Conservation (phyloP, 2,888 invertebrate genomes). For the Callosobruchus maculatus region DNA sequence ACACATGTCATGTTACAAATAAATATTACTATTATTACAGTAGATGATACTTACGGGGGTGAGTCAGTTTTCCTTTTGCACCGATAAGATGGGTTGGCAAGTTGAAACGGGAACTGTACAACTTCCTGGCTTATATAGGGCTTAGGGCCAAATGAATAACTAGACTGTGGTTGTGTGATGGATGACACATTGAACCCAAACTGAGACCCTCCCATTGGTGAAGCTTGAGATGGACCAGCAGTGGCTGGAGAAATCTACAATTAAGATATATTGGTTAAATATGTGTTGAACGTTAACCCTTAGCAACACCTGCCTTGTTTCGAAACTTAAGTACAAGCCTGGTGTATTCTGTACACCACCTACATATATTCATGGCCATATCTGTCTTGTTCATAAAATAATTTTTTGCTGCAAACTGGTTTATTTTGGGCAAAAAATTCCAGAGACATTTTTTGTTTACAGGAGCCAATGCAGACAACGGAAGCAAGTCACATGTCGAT, state of each 20-base stretch:
- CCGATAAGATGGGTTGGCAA: slow-evolving; percentile 12
- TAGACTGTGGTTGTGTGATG: slow-evolving; percentile 14
- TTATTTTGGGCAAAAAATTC: too few species aligned
- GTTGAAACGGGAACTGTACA: slow-evolving; percentile 35
- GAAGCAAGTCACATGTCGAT: too few species aligned
- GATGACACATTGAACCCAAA: not conserved
- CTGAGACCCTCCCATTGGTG: not conserved
- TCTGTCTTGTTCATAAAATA: too few species aligned
- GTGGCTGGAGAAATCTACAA: not conserved
- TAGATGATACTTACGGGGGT: slow-evolving; percentile 39
- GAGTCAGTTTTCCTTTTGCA: slow-evolving; percentile 45
- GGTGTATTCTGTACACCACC: too few species aligned
- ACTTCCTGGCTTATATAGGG: slow-evolving; percentile 19
- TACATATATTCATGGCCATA: too few species aligned
- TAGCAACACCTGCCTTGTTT: too few species aligned
- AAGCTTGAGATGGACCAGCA: not conserved
- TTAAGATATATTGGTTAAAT: not conserved
- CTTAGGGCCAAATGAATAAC: slow-evolving; percentile 24
- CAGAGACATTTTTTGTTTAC: too few species aligned
- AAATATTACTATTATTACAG: too few species aligned
- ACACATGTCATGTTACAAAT: too few species aligned
- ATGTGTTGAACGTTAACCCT: not conserved
- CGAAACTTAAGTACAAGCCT: too few species aligned
- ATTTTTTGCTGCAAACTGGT: too few species aligned
- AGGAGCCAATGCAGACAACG: too few species aligned